Conservation (phyloP, 2,113 vertebrate species). For the Plecotus auritus region DNA sequence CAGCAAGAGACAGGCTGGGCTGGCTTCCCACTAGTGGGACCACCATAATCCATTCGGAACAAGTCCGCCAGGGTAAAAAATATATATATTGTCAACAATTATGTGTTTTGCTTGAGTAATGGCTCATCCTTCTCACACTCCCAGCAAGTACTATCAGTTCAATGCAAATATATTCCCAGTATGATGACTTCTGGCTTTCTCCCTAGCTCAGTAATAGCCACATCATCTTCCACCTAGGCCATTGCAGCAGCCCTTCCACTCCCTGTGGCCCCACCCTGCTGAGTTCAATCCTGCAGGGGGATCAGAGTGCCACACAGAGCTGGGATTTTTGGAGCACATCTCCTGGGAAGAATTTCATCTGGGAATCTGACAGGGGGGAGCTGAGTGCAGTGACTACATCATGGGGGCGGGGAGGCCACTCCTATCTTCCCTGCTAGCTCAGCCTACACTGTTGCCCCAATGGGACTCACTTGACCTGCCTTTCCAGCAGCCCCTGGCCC, state of each 20-base stretch:
- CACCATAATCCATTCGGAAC: background rate
- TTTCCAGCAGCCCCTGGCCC: background rate
- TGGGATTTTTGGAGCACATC: background rate
- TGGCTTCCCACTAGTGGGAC: background rate
- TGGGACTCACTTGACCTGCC: background rate
- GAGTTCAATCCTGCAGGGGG: too few relatives aligned
- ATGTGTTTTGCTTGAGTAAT: background rate
- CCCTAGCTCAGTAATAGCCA: background rate
- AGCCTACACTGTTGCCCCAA: background rate
- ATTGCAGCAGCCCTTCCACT: background rate
- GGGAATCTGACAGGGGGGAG: background rate
- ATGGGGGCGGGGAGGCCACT: too few relatives aligned
- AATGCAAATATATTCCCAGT: background rate
- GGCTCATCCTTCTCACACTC: background rate
- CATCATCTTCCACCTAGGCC: background rate
- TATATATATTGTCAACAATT: background rate
- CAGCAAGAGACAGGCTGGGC: background rate
- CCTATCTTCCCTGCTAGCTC: background rate
- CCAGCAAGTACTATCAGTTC: background rate
- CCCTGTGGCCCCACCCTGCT: too few relatives aligned
- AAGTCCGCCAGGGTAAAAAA: background rate
- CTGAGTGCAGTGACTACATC: background rate
- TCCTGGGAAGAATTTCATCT: background rate
- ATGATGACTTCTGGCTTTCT: background rate
- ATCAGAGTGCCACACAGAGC: background rate